A percentile compares a stretch with the other conserved stretches of the same genome.
phyloP scores from a whole-genome alignment of 2,888 invertebrate species.

The Heteropelma amictum region DNA sequence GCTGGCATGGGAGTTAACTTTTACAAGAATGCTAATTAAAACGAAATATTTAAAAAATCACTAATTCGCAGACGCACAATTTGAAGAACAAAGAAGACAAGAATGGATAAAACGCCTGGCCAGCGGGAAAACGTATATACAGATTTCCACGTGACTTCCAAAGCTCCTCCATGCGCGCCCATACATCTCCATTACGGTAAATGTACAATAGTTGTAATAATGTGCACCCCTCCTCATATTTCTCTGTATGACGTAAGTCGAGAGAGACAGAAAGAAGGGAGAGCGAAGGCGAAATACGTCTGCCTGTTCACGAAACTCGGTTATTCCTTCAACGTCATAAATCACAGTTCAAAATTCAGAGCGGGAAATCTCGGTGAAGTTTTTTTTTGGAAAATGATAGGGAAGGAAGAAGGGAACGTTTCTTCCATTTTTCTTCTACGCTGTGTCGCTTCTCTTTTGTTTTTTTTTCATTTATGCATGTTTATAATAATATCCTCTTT shows the following conservation, averaged over 20 bases:
- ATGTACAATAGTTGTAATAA: constrained; percentile 49
- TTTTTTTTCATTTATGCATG: neutral
- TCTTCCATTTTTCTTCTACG: constrained; percentile 34
- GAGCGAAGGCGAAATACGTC: constrained; percentile 25
- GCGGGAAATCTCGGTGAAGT: constrained; percentile 51
- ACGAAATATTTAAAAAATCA: too few species aligned
- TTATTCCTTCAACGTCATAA: constrained; percentile 63
- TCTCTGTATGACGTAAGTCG: constrained; percentile 43
- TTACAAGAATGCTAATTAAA: too few species aligned
- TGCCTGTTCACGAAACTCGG: constrained; percentile 14
- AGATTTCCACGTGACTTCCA: constrained; percentile 57
- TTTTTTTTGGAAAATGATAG: too few species aligned
- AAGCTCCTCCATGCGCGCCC: constrained; percentile 50
- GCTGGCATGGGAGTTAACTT: too few species aligned
- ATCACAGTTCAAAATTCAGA: constrained; percentile 70
- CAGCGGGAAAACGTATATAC: constrained; percentile 25
- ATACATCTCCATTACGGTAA: constrained; percentile 68
- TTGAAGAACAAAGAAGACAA: too few species aligned
- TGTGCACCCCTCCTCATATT: constrained; percentile 3
- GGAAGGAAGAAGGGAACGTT: constrained; percentile 13
- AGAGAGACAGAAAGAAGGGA: constrained; percentile 13
- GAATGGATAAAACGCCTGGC: constrained; percentile 21
- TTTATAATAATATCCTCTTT: neutral
- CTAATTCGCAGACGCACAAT: too few species aligned
- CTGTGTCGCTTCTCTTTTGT: constrained; percentile 20